Percentiles rank a stretch among this genome's conserved stretches.
Evolutionary conservation across 2,113 vertebrate genomes (phyloP).

Genomic region (Ginglymostoma cirratum): DNA sequence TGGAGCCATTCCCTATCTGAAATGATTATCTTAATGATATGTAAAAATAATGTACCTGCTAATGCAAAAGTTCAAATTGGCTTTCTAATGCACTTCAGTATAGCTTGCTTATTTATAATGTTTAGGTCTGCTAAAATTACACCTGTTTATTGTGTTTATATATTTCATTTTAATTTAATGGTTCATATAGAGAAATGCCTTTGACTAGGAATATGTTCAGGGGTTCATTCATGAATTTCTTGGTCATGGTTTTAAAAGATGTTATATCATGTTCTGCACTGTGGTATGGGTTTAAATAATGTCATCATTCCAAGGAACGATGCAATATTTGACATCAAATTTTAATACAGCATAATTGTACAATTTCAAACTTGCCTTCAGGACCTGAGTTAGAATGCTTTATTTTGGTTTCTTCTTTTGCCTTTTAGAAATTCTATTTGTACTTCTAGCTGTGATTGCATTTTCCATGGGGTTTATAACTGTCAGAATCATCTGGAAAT

Average conservation of each 20-base stretch:
- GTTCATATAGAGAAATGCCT: background rate
- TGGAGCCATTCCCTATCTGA: background rate
- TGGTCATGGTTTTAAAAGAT: background rate
- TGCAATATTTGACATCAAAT: background rate
- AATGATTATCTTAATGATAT: background rate
- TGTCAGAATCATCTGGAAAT: background rate
- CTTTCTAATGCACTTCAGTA: background rate
- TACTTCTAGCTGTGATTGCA: background rate
- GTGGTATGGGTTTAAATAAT: background rate
- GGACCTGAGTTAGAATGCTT: background rate
- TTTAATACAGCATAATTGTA: background rate
- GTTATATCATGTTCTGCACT: background rate
- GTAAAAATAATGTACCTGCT: background rate
- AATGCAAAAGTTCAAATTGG: background rate
- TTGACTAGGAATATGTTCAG: background rate
- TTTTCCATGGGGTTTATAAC: background rate
- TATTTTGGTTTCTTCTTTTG: background rate
- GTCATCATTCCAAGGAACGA: background rate
- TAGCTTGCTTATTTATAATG: background rate
- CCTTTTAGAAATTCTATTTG: background rate
- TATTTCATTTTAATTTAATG: background rate
- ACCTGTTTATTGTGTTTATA: background rate
- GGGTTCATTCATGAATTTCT: background rate
- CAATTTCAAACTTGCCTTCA: background rate
- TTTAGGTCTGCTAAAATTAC: background rate